These are phyloP conservation scores for Dryomyza anilis DNA, from an alignment of 2,888 invertebrate species.

Conservation along the genomic window DNA sequence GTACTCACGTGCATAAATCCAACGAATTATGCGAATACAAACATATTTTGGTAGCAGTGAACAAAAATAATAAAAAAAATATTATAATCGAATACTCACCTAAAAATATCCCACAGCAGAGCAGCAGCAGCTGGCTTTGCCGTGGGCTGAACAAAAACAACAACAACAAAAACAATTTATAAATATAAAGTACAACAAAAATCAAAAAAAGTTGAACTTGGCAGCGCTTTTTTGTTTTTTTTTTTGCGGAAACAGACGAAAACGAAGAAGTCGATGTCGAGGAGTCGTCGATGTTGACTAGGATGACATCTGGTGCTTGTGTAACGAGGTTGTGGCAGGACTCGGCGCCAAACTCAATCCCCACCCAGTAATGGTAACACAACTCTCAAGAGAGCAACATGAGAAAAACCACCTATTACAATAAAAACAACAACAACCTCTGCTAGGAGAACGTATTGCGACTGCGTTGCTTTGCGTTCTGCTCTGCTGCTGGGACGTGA, in stretches of 20 bases:
- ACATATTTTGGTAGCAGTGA: too few relatives aligned
- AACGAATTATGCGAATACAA: neutral
- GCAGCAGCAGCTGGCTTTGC: slow-evolving; percentile 9
- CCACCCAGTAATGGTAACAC: slow-evolving; percentile 30
- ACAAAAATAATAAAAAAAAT: too few relatives aligned
- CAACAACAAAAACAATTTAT: neutral
- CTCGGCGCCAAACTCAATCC: neutral
- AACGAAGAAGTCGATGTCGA: too few relatives aligned
- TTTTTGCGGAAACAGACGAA: too few relatives aligned
- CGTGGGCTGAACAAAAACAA: neutral
- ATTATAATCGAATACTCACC: neutral
- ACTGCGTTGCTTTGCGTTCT: too few relatives aligned
- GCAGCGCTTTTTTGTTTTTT: neutral
- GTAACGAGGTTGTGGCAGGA: neutral
- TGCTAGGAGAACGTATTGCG: slow-evolving; percentile 16
- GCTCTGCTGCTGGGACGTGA: too few relatives aligned
- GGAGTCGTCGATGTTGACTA: too few relatives aligned
- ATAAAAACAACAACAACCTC: slow-evolving; percentile 20
- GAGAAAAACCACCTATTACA: slow-evolving; percentile 32
- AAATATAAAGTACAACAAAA: neutral
- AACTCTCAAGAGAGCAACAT: slow-evolving; percentile 25
- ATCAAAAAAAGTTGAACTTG: slow-evolving; percentile 21
- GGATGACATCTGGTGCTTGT: slow-evolving; percentile 9
- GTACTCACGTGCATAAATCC: slow-evolving; percentile 2
- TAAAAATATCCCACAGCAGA: slow-evolving; percentile 8